A percentile compares a stretch with the other conserved stretches of the same genome.
Evolutionary conservation across 1,140 invertebrate genomes (phyloP).

Genomic region (Trachymyrmex septentrionalis): DNA sequence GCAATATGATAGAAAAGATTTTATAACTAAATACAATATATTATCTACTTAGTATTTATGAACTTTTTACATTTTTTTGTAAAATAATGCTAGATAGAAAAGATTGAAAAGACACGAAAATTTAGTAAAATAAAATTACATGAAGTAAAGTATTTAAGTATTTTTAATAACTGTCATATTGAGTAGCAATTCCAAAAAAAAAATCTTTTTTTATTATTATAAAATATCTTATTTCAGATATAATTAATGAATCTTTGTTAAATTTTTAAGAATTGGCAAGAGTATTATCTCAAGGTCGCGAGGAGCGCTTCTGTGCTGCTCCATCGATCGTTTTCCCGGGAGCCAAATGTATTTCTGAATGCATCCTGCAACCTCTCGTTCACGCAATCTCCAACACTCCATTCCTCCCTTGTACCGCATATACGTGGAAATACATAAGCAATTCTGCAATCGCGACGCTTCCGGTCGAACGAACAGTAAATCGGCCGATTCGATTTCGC

Average conservation of each 20-base stretch:
- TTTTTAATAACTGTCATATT: background rate
- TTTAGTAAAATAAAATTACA: background rate
- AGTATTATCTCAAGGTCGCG: slow-evolving; percentile 16
- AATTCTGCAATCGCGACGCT: slow-evolving; percentile 53
- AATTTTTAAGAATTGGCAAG: slow-evolving; percentile 22
- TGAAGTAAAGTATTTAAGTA: background rate
- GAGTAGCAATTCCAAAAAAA: background rate
- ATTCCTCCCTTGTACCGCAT: background rate
- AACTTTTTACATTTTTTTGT: background rate
- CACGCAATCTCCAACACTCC: slow-evolving; percentile 42
- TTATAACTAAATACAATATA: background rate
- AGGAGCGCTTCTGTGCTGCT: slow-evolving; percentile 31
- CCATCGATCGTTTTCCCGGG: slow-evolving; percentile 58
- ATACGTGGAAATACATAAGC: slow-evolving; percentile 52
- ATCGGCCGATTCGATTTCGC: slow-evolving; percentile 49
- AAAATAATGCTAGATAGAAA: background rate
- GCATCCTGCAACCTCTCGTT: slow-evolving; percentile 44
- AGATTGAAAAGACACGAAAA: background rate
- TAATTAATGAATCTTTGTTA: background rate
- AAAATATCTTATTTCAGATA: background rate
- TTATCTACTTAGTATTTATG: background rate
- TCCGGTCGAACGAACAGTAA: slow-evolving; percentile 42
- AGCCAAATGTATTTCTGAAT: slow-evolving; percentile 60
- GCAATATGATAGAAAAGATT: background rate
- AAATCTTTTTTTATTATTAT: background rate